phyloP scores from a whole-genome alignment of 2,797 vertebrate genomes.

The Tamandua tetradactyla region DNA sequence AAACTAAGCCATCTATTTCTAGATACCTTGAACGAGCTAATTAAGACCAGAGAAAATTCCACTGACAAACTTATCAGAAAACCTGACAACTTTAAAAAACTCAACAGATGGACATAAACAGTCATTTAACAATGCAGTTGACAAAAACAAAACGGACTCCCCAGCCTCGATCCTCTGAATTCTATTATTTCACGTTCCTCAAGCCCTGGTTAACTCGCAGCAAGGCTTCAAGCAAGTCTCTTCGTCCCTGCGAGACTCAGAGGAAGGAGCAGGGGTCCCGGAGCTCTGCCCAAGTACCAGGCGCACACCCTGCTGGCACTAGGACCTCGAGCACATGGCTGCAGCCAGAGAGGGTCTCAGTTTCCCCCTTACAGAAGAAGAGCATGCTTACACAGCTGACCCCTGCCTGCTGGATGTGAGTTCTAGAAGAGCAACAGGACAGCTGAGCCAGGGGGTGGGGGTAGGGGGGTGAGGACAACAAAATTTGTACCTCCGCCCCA shows the following conservation, averaged over 20 bases:
- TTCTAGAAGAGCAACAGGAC: not conserved
- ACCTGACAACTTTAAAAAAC: constrained; percentile 35
- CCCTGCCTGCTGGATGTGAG: not conserved
- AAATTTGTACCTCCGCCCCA: not conserved
- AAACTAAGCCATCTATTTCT: constrained; percentile 54
- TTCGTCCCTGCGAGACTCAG: not conserved
- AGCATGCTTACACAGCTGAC: not conserved
- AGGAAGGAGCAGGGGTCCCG: not conserved
- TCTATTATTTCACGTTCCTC: not conserved
- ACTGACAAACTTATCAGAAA: constrained; percentile 38
- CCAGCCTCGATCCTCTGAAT: not conserved
- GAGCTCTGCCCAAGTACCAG: not conserved
- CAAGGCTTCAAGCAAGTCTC: not conserved
- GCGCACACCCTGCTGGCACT: not conserved
- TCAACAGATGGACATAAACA: constrained; percentile 22
- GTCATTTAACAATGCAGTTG: not conserved
- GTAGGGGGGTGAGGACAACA: too few species aligned
- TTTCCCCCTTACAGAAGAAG: not conserved
- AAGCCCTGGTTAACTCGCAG: not conserved
- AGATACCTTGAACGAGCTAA: constrained; percentile 29
- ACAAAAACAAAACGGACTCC: constrained; percentile 13
- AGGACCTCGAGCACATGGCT: not conserved
- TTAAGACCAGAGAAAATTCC: constrained; percentile 48
- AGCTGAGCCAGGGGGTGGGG: not conserved
- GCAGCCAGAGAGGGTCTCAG: not conserved